Percentiles rank a stretch among this genome's conserved stretches.
phyloP scores from a whole-genome alignment of 35 echinoderm and acorn worm genomes.

The Patiria miniata region DNA sequence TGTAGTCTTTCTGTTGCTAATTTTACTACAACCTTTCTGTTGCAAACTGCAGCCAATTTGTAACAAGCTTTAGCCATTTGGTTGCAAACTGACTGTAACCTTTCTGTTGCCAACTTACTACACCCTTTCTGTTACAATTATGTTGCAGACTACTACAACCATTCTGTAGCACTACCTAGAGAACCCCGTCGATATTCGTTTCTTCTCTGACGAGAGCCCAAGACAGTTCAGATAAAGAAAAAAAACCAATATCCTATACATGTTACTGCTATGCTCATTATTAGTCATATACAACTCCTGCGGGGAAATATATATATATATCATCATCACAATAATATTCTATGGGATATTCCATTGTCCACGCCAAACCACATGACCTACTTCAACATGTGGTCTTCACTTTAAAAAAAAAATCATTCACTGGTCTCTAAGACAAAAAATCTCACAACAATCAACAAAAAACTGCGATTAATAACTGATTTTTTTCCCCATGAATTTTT shows the following conservation, averaged over 20 bases:
- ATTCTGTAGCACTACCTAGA: no score
- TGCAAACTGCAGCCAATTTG: no score
- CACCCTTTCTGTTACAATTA: no score
- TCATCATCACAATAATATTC: background rate
- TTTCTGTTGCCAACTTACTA: no score
- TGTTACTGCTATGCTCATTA: background rate
- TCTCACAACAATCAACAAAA: conserved; percentile 18
- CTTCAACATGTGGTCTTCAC: background rate
- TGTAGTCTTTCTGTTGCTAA: background rate
- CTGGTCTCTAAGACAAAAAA: background rate
- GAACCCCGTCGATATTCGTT: no score
- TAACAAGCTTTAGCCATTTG: no score
- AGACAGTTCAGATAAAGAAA: no score
- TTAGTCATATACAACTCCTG: background rate
- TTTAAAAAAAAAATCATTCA: background rate
- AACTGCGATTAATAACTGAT: background rate
- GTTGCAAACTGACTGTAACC: no score
- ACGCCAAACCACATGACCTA: background rate
- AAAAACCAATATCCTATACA: no score
- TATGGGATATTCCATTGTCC: background rate
- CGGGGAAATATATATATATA: background rate
- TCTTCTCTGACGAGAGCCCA: no score
- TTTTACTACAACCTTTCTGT: no score
- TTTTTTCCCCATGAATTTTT: background rate
- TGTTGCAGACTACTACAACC: no score